Evolutionary conservation across 2,888 invertebrate genomes (phyloP), one percentile per base, ranked within the genome.

Genomic region (Adela reaumurella): DNA sequence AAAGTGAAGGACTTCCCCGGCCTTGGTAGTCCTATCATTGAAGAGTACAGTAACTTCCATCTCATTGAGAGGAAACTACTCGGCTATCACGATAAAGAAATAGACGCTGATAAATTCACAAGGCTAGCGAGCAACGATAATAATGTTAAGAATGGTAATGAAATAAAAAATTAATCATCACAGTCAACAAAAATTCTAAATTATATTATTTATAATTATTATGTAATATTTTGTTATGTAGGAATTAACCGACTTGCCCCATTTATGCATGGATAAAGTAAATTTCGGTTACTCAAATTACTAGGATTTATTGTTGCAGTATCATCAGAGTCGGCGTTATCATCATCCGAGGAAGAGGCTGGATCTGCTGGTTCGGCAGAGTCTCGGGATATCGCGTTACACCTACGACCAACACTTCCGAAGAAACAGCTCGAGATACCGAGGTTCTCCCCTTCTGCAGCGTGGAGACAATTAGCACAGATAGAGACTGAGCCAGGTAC

Each of bases 391-490:
- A 87, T 92, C 49, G 86, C 88, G 19, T 68, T 92, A 48, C 84
- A 88, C 51, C 69, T 92, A 50, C 81, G 91, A 0, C 92, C 92
- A 0, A 91, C 89, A 0, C 62, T 92, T 54, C 92, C 92, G 1
- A 89, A 90, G 62, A 88, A 90, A 54, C 88, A 87, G 59, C 78
- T 87, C 20, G 86, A 88, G 54, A 85, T 90, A 47, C 90, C 92
- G 0, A 73, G 89, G 50, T 93, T 93, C 70, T 92, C 91, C 1
- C 92, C 93, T 0, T 85, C 88, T 0, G 87, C 90, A 0, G 92
- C 92, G 0, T 93, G 93, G 93, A 82, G 88, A 53, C 84, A 89
- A 46, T 77, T 90, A 3, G 85, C 87, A 5, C 74, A 81, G 1
- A 62, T 87, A 19, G 87, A 88, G 55, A 76, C 83, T 1, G 79